Evolutionary conservation across 2,888 invertebrate species (phyloP).

Genomic region (Baccha elongata): DNA sequence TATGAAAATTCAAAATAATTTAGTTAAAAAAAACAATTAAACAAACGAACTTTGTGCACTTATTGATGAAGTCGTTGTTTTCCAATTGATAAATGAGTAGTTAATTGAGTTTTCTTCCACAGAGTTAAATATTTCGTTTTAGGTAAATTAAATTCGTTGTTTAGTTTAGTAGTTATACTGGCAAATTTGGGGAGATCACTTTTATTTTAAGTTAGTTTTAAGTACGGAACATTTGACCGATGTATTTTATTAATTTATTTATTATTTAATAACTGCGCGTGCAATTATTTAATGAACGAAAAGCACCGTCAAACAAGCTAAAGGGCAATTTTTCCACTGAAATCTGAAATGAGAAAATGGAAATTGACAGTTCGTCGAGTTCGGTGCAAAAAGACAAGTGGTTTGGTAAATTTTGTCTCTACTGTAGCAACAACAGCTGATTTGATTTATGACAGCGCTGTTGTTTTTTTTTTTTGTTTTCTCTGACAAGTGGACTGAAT

Average conservation of each 20-base stretch:
- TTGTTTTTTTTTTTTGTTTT: background rate
- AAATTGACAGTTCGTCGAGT: slow-evolving; percentile 1
- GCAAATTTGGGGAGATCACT: slow-evolving; percentile 16
- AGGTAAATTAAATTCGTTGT: slow-evolving; percentile 27
- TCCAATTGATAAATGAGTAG: background rate
- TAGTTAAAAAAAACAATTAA: background rate
- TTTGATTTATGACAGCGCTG: slow-evolving; percentile 48
- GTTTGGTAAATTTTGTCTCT: slow-evolving; percentile 10
- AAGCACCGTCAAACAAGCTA: slow-evolving; percentile 42
- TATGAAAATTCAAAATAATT: background rate
- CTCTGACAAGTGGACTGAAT: slow-evolving; percentile 32
- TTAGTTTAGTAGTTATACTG: background rate
- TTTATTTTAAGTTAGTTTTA: slow-evolving; percentile 3
- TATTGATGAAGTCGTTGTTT: background rate
- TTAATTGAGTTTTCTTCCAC: background rate
- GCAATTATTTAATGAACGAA: slow-evolving; percentile 18
- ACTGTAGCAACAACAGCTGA: slow-evolving; percentile 49
- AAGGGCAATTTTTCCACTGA: slow-evolving; percentile 46
- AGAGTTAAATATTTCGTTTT: background rate
- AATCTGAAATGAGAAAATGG: slow-evolving; percentile 11
- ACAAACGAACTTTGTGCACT: slow-evolving; percentile 40
- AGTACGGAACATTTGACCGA: slow-evolving; percentile 40
- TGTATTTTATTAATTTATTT: slow-evolving; percentile 30
- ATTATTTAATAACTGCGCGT: slow-evolving; percentile 25
- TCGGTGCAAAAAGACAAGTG: background rate